Conservation (phyloP, 2,113 vertebrate genomes). For the Meles meles region DNA sequence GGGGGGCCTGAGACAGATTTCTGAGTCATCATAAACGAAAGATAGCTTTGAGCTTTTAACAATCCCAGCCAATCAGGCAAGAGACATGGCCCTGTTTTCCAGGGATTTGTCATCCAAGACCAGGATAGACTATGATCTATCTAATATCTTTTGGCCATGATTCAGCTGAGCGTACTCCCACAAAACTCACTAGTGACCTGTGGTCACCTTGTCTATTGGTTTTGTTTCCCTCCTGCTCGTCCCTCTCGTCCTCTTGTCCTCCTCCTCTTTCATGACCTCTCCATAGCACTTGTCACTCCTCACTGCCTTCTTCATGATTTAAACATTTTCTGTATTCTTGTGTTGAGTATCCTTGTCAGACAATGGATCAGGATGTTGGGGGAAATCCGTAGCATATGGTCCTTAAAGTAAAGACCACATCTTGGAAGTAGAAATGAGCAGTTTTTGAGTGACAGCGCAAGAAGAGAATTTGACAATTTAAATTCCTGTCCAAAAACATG, state of each 20-base stretch:
- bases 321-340: neutral
- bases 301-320: neutral
- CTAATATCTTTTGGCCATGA: neutral
- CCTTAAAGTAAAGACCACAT: neutral
- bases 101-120: neutral
- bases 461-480: constrained; percentile 33
- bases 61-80: neutral
- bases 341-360: neutral
- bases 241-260: neutral
- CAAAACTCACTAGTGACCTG: neutral
- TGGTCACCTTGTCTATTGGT: neutral
- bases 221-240: neutral
- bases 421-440: neutral
- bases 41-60: neutral
- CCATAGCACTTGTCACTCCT: neutral
- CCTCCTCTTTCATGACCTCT: too few relatives aligned
- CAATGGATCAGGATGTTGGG: neutral
- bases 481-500: constrained; percentile 31
- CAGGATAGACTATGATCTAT: neutral
- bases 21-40: neutral
- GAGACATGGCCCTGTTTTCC: neutral
- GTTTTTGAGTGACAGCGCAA: neutral
- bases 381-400: neutral
- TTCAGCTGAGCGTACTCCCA: accelerated
- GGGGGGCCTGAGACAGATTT: neutral